Evolutionary conservation across 2,113 vertebrate genomes (phyloP).

Genomic region (Buteo buteo): DNA sequence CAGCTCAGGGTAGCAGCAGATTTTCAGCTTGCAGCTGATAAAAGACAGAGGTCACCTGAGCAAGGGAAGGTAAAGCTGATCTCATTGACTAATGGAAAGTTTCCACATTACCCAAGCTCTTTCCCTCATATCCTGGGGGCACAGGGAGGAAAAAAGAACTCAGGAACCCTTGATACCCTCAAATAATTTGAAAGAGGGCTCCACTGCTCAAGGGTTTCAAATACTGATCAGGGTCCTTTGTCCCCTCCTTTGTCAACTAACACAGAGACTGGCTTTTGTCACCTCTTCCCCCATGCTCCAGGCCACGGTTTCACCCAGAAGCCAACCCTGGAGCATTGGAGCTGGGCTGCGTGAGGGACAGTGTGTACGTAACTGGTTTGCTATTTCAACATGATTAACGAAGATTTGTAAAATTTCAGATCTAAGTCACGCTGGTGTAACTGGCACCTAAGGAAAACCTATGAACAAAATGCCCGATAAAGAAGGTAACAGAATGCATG

Average conservation of each 20-base stretch:
- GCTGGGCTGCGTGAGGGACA: background rate
- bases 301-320: background rate
- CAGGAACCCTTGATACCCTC: background rate
- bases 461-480: background rate
- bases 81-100: background rate
- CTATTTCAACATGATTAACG: fast-evolving
- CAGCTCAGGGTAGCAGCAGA: fast-evolving
- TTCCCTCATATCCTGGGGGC: background rate
- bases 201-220: background rate
- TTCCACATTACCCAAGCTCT: background rate
- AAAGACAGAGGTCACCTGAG: background rate
- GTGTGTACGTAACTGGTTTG: fast-evolving
- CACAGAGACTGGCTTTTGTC: background rate
- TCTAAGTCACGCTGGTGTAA: background rate
- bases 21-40: background rate
- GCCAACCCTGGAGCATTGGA: fast-evolving
- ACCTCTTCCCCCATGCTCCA: background rate
- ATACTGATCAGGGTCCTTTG: background rate
- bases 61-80: background rate
- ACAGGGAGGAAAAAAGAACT: background rate
- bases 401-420: background rate
- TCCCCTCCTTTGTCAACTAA: background rate
- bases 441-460: background rate
- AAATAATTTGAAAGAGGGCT: background rate
- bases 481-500: background rate